Evolutionary conservation across 2,113 vertebrate genomes (phyloP).

Genomic region (Proteles cristata): DNA sequence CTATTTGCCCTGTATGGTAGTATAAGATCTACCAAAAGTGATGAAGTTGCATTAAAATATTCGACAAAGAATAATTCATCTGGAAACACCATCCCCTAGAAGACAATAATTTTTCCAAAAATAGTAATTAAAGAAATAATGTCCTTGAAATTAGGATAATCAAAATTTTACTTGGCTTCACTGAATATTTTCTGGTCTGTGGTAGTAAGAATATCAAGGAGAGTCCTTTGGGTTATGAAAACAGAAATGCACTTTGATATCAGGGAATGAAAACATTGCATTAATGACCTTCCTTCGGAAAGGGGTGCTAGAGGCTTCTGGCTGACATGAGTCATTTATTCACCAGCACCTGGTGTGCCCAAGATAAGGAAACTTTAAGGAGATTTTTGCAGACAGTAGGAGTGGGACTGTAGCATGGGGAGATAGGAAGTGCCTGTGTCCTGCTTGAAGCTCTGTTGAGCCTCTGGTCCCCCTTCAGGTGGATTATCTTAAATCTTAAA

Average conservation of each 20-base stretch:
- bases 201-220: neutral
- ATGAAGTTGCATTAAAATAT: conserved; percentile 60
- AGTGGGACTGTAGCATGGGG: neutral
- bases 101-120: conserved; percentile 63
- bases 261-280: neutral
- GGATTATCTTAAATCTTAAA: neutral
- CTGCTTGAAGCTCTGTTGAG: neutral
- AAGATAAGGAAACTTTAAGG: neutral
- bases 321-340: neutral
- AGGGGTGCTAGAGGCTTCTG: neutral
- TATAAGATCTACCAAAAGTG: conserved; percentile 62
- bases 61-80: conserved; percentile 67
- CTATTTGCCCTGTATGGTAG: neutral
- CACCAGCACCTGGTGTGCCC: neutral
- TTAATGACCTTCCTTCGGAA: neutral
- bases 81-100: conserved; percentile 35
- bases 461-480: neutral
- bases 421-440: neutral
- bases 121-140: conserved; percentile 44
- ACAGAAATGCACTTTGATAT: conserved; percentile 17
- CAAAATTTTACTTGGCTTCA: conserved; percentile 52
- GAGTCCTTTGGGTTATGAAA: neutral
- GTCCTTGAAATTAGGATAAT: conserved; percentile 21
- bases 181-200: neutral
- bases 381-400: neutral